Evolutionary conservation across 2,113 vertebrate genomes (phyloP), one percentile per base, ranked within the genome.

Genomic region (Epinephelus lanceolatus): DNA sequence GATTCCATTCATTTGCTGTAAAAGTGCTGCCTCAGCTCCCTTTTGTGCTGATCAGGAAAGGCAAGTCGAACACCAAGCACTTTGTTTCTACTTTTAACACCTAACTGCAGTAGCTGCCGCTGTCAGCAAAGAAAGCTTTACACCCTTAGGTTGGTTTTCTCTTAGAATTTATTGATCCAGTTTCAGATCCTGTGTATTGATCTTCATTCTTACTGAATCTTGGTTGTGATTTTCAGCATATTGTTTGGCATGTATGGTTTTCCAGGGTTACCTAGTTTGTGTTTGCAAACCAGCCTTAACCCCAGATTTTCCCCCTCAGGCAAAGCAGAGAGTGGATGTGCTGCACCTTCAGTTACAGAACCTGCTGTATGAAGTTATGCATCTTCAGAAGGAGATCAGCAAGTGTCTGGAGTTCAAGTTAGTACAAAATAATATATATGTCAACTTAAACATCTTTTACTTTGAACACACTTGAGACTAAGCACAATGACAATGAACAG

Each of bases 391-490:
- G 52, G 98, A 99, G 94, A 99, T 99, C 91, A 98, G 97, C 87
- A 99, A 99, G 47, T 99, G 98, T 91, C 93, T 99, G 69, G 98
- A 99, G 83, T 99, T 99, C 91, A 99, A 99, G 98, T 99, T 87
- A 97, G 98, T 94, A 33, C 5, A 57, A 67, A 63, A 18, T 17
- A 47, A 18, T 17, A 42, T 65, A 25, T 60, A 0, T 18, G 69
- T 56, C 15, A 33, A 6, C 18, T 14, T 3, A 1, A 45, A 13
- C 9, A 68, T 27, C 18, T 55, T 73, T 78, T 25, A 66, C 10
- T 45, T 52, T 71, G 9, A 53, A 61, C 6, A 0, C 19, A 55
- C 15, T 49, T 27, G 17, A 61, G 11, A n/a, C n/a, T 19, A 33
- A 65, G 49, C 3, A 19, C 11, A 55, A 55, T 65, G n/a, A 45